phyloP scores from a whole-genome alignment of 2,113 vertebrate genomes.

The Oxyruncus cristatus region DNA sequence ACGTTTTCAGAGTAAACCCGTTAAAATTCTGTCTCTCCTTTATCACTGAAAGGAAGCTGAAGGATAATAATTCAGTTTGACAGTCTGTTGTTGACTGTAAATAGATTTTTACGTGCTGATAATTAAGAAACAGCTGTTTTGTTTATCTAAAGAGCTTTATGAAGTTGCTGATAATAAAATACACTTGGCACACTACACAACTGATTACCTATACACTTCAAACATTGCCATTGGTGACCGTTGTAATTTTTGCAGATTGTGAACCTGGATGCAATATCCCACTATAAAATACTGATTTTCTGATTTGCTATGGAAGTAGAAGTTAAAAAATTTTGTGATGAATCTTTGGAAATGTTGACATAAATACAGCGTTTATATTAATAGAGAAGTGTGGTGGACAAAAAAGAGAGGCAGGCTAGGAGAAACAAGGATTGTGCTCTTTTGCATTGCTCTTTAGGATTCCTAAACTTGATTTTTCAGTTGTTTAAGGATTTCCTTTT shows the following conservation, averaged over 20 bases:
- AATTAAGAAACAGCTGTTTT: constrained; percentile 51
- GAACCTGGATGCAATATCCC: not conserved
- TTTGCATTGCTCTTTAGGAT: not conserved
- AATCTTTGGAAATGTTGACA: not conserved
- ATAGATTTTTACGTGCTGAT: constrained; percentile 27
- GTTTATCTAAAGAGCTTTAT: constrained; percentile 60
- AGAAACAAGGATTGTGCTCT: not conserved
- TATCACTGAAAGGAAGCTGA: not conserved
- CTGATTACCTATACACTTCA: constrained; percentile 62
- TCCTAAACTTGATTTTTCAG: not conserved
- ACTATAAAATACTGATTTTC: not conserved
- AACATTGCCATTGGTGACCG: not conserved
- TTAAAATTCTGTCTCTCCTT: not conserved
- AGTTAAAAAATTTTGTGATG: not conserved
- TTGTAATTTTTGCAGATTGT: not conserved
- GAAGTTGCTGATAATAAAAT: constrained; percentile 69
- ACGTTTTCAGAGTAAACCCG: not conserved
- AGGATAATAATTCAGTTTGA: constrained; percentile 28
- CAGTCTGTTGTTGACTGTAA: constrained; percentile 31
- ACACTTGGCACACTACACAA: constrained; percentile 69
- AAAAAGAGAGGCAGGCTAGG: not conserved
- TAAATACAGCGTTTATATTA: not conserved
- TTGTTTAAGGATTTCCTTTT: constrained; percentile 2
- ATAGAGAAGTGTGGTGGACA: not conserved
- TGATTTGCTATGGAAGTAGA: not conserved